Evolutionary conservation across 2,888 invertebrate species (phyloP), one percentile per base, ranked within the genome.

Genomic region (Phrixothrix hirtus): DNA sequence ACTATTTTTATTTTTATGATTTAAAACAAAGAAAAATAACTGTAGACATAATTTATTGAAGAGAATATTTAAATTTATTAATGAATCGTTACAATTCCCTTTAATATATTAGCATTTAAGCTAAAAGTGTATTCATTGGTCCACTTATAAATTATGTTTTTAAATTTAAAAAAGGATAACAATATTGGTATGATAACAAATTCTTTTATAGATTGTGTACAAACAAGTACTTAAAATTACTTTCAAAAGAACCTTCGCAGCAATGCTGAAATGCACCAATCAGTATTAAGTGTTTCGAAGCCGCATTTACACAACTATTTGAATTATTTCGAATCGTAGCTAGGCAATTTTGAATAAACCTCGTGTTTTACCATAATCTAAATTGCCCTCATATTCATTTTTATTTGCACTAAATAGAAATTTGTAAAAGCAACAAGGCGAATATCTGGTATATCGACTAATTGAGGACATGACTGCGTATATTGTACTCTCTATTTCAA

Each of bases 211-310:
- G 35, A 42, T 48, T 13, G 25, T 16, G 39, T n/a, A 10, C 17
- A 11, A 5, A 1, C n/a, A 17, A 35, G 7, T 36, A 34, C 49
- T 63, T 64, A 52, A 69, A 64, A 68, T 61, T 68, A 45, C 45
- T 53, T 67, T 67, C 55, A 55, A 36, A 60, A 61, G 59, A 63
- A 64, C 54, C 60, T 62, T 58, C 61, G 63, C 64, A 59, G 62
- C 65, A 60, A 63, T 64, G 63, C 65, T 59, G 64, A 67, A 64
- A 63, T 62, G 52, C 47, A 51, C 66, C 62, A 63, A 68, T 66
- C 44, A 53, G 42, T 36, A 11, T 13, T 10, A 9, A 52, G 29
- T 42, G 7, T 17, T 9, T 35, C 6, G 36, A 62, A 66, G 64
- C 44, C 57, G 9, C 32, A 14, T 49, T 59, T 30, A 65, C 61